These are phyloP conservation scores for Trichonephila clavata DNA, from an alignment of 1,140 invertebrate species.

Conservation along the genomic window DNA sequence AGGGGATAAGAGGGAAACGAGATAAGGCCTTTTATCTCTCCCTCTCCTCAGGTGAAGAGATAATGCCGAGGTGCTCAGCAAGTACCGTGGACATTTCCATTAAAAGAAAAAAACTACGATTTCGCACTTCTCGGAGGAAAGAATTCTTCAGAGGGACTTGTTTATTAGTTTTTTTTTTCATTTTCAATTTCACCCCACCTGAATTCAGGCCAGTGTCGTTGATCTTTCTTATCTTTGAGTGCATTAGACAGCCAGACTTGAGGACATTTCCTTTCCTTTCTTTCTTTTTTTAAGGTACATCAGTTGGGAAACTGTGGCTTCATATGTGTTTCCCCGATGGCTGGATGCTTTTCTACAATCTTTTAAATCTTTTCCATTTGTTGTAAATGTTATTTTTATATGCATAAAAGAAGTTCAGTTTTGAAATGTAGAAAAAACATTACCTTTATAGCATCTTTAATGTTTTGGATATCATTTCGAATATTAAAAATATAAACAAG, in stretches of 20 bases:
- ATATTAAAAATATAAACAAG: no score
- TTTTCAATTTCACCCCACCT: constrained; percentile 17
- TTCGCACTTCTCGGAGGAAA: not conserved
- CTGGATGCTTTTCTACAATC: no score
- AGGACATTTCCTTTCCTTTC: not conserved
- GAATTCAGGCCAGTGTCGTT: constrained; percentile 20
- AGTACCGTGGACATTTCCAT: not conserved
- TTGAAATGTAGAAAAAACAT: no score
- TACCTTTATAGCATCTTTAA: no score
- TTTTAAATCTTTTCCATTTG: no score
- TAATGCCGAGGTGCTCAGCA: not conserved
- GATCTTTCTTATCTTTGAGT: constrained; percentile 34
- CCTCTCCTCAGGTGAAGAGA: constrained; percentile 4
- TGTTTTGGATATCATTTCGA: no score
- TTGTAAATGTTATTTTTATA: no score
- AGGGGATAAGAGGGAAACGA: constrained; percentile 34
- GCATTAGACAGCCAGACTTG: constrained; percentile 16
- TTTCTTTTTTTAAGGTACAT: not conserved
- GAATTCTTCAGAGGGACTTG: constrained; percentile 11
- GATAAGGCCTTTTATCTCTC: constrained; percentile 27
- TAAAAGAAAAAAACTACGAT: constrained; percentile 10
- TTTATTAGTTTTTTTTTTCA: not conserved
- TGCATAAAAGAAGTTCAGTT: no score
- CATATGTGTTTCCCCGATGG: no score
- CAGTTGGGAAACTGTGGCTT: not conserved